Conservation (phyloP, 1,140 invertebrate genomes). For the Goniozus legneri region DNA sequence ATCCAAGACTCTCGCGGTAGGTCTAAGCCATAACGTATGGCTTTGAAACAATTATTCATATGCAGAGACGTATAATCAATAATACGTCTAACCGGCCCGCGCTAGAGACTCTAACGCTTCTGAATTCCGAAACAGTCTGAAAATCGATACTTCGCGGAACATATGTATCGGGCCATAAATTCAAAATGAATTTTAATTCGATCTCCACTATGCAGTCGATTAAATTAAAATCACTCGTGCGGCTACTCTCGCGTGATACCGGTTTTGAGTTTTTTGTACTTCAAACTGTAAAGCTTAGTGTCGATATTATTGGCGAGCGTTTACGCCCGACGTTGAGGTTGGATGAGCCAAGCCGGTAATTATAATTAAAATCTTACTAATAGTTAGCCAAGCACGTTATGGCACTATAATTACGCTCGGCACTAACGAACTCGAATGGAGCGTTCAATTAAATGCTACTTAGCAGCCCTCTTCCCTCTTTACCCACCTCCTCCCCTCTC, state of each 20-base stretch:
- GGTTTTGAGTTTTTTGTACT: background rate
- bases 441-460: slow-evolving; percentile 44
- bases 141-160: slow-evolving; percentile 44
- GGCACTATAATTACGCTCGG: slow-evolving; percentile 30
- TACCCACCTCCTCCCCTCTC: slow-evolving; percentile 1
- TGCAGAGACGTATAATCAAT: slow-evolving; percentile 29
- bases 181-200: background rate
- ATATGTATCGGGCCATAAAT: slow-evolving; percentile 23
- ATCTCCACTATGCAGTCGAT: background rate
- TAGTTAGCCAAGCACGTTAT: slow-evolving; percentile 22
- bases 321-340: background rate
- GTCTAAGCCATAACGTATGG: slow-evolving; percentile 23
- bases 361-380: slow-evolving; percentile 40
- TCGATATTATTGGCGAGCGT: background rate
- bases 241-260: background rate
- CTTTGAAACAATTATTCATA: slow-evolving; percentile 41
- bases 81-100: slow-evolving; percentile 26
- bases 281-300: background rate
- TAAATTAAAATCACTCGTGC: background rate
- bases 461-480: slow-evolving; percentile 16
- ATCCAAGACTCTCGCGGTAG: slow-evolving; percentile 21
- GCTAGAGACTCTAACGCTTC: slow-evolving; percentile 21
- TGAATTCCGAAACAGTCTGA: slow-evolving; percentile 27
- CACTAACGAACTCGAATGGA: slow-evolving; percentile 42
- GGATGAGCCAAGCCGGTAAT: slow-evolving; percentile 15